Conservation (phyloP, 1,140 invertebrate species). For the Mylabris phalerata region DNA sequence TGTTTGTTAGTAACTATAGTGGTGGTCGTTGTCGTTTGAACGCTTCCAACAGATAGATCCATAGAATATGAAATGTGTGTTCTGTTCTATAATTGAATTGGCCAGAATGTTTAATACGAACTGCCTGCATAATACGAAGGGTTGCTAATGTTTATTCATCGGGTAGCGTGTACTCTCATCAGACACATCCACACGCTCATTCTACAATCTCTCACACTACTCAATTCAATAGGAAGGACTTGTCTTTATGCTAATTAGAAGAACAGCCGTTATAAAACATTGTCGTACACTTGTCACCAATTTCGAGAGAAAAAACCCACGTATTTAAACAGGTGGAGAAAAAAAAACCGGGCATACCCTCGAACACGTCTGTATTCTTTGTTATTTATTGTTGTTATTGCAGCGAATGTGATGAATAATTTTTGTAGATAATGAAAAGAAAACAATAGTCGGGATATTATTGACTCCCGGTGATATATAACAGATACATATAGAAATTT, state of each 20-base stretch:
- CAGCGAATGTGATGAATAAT: neutral
- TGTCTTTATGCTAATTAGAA: conserved; percentile 29
- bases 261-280: neutral
- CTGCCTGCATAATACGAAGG: conserved; percentile 36
- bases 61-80: conserved; percentile 32
- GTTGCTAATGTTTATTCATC: conserved; percentile 39
- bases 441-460: conserved; percentile 17
- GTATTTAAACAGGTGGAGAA: neutral
- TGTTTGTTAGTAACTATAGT: neutral
- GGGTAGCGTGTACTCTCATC: conserved; percentile 8
- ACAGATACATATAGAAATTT: too few species aligned
- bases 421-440: conserved; percentile 14
- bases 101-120: conserved; percentile 36
- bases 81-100: conserved; percentile 38
- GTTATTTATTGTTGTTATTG: neutral
- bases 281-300: neutral
- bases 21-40: conserved; percentile 2
- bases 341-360: too few species aligned
- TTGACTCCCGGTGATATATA: conserved; percentile 16
- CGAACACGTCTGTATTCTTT: too few species aligned
- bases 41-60: conserved; percentile 22
- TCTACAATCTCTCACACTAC: conserved; percentile 11
- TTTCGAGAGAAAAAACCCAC: neutral
- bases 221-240: conserved; percentile 14
- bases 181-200: conserved; percentile 1